Evolutionary conservation across 2,113 vertebrate genomes (phyloP).

Genomic region (Siphamia tubifer): DNA sequence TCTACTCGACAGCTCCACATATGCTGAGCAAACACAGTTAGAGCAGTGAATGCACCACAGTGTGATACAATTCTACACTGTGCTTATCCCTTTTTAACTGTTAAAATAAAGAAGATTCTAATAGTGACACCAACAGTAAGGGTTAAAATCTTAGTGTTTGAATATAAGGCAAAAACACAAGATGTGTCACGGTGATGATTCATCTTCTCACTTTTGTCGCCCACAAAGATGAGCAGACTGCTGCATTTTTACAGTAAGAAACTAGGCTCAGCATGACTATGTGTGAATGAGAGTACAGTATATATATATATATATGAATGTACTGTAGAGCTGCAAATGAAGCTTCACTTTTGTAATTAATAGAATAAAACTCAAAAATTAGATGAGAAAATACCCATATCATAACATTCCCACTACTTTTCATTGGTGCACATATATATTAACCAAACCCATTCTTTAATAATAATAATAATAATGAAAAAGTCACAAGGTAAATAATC

Average conservation of each 20-base stretch:
- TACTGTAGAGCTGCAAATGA: background rate
- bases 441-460: too few species aligned
- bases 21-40: background rate
- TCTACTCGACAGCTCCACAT: background rate
- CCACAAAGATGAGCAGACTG: slow-evolving; percentile 36
- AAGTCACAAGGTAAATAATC: too few species aligned
- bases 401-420: too few species aligned
- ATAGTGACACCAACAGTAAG: background rate
- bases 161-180: slow-evolving; percentile 12
- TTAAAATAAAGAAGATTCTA: background rate
- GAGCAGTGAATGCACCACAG: background rate
- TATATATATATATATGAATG: background rate
- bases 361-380: too few species aligned
- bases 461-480: too few species aligned
- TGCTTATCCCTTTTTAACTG: background rate
- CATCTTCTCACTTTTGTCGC: slow-evolving; percentile 31
- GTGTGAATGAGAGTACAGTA: background rate
- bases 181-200: slow-evolving; percentile 48
- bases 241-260: background rate
- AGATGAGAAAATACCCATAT: too few species aligned
- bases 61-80: background rate
- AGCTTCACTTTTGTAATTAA: background rate
- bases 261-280: background rate
- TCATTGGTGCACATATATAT: too few species aligned
- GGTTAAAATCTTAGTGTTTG: background rate